phyloP scores from a whole-genome alignment of 2,888 invertebrate species.

The Eristalis pertinax region DNA sequence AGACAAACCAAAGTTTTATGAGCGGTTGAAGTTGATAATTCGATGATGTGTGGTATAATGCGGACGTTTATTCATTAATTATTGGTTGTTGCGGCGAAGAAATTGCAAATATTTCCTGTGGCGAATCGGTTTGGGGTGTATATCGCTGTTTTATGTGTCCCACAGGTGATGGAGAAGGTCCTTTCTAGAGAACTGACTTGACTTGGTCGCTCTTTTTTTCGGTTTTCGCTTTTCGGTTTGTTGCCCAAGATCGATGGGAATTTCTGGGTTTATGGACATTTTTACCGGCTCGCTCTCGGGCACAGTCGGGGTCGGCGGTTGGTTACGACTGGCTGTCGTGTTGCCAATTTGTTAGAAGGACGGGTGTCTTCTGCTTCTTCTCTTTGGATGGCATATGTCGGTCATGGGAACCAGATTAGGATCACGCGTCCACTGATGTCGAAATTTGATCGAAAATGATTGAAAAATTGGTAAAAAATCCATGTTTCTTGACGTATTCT shows the following conservation, averaged over 20 bases:
- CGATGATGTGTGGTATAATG: conserved; percentile 72
- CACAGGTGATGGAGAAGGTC: conserved; percentile 54
- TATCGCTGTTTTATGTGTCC: conserved; percentile 43
- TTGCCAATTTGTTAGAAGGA: not conserved
- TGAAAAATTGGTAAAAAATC: too few relatives aligned
- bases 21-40: conserved; percentile 69
- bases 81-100: conserved; percentile 63
- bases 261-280: conserved; percentile 37
- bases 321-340: not conserved
- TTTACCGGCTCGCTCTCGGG: not conserved
- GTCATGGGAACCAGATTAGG: not conserved
- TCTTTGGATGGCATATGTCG: not conserved
- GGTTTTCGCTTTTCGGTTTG: not conserved
- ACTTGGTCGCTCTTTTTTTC: not conserved
- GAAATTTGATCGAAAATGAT: too few relatives aligned
- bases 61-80: conserved; percentile 72
- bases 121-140: conserved; percentile 17
- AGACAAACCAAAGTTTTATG: conserved; percentile 47
- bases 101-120: conserved; percentile 68
- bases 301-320: conserved; percentile 35
- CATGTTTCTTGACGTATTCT: too few relatives aligned
- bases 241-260: conserved; percentile 53
- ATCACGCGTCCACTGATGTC: too few relatives aligned
- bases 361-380: not conserved
- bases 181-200: conserved; percentile 17